A percentile compares a stretch with the other conserved stretches of the same genome.
These are phyloP conservation scores for Pitangus sulphuratus DNA, from an alignment of 2,797 vertebrate species.

Conservation along the genomic window DNA sequence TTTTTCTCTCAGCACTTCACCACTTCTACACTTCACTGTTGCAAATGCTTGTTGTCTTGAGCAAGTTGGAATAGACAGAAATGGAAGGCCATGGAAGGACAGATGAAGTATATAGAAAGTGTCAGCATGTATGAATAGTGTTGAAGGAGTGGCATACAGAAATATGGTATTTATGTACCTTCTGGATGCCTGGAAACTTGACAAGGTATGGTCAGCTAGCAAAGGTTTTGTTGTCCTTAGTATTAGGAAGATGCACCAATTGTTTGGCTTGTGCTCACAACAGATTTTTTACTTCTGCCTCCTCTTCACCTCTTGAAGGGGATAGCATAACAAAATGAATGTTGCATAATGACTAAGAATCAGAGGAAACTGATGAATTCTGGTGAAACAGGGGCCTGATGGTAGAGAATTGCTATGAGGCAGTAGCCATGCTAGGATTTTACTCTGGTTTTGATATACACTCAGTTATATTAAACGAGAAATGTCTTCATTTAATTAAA, in stretches of 20 bases:
- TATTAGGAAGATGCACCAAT: neutral
- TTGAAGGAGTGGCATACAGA: neutral
- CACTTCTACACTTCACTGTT: neutral
- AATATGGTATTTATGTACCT: neutral
- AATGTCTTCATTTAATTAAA: neutral
- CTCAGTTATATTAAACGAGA: neutral
- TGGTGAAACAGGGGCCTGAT: neutral
- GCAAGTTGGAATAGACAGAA: neutral
- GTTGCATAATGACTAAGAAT: neutral
- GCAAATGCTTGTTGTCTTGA: neutral
- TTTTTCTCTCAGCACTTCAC: neutral
- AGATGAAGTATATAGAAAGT: neutral
- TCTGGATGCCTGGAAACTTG: neutral
- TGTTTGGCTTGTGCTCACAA: neutral
- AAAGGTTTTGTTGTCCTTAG: neutral
- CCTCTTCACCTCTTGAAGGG: neutral
- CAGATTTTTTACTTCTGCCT: neutral
- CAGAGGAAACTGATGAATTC: neutral
- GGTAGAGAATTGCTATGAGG: neutral
- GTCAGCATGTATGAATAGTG: fast-evolving
- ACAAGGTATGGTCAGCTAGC: neutral
- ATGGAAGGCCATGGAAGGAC: neutral
- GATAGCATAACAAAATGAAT: neutral
- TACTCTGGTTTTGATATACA: neutral
- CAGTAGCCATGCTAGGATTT: neutral